Conservation (phyloP, 1,140 invertebrate genomes). For the Hyles euphorbiae region DNA sequence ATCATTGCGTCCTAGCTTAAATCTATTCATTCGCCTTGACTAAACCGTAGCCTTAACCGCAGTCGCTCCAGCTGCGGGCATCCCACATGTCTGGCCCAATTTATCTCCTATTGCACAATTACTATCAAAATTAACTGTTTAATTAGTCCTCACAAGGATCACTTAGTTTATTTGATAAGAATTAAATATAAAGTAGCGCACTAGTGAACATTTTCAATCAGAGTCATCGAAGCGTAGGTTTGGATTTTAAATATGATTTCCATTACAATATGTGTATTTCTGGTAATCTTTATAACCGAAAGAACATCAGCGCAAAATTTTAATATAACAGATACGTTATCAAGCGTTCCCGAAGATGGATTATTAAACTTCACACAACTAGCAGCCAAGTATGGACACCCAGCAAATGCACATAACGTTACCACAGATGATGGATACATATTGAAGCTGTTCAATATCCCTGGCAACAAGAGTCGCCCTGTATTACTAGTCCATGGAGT, state of each 20-base stretch:
- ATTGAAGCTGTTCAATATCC: slow-evolving; percentile 78
- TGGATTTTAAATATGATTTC: not conserved
- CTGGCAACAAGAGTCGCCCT: slow-evolving; percentile 37
- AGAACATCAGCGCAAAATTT: not conserved
- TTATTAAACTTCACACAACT: slow-evolving; percentile 27
- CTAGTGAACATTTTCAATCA: not conserved
- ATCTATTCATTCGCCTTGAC: too few relatives aligned
- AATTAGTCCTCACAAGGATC: too few relatives aligned
- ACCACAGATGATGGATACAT: slow-evolving; percentile 81
- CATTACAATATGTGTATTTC: not conserved
- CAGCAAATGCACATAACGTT: slow-evolving; percentile 65
- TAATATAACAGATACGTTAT: slow-evolving; percentile 1
- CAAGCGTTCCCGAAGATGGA: slow-evolving; percentile 6
- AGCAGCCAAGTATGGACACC: slow-evolving; percentile 70
- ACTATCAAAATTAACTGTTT: not conserved
- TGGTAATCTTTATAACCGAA: not conserved
- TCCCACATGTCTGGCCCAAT: not conserved
- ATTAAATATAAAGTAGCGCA: not conserved
- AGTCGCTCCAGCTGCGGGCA: not conserved
- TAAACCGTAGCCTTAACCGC: too few relatives aligned
- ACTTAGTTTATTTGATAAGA: too few relatives aligned
- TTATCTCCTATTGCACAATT: not conserved
- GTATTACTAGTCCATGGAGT: slow-evolving; percentile 84
- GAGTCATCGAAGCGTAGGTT: not conserved
- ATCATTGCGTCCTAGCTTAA: too few relatives aligned